These are phyloP conservation scores for Drosophila micromelanica DNA, from an alignment of 1,140 invertebrate species.

Conservation along the genomic window DNA sequence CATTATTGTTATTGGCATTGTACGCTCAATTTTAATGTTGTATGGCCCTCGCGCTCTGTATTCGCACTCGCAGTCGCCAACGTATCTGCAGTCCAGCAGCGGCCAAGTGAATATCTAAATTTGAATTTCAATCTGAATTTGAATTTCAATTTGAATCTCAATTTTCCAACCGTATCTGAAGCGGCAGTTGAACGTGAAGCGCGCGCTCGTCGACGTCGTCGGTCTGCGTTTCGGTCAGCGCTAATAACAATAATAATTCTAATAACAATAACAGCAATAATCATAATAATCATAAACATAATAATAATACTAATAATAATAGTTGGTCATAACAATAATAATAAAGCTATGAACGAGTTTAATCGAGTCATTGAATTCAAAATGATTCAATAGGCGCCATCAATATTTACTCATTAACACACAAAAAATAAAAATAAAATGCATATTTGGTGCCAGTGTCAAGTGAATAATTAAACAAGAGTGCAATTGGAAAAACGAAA, in stretches of 20 bases:
- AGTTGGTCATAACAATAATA: slow-evolving; percentile 62
- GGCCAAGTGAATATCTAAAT: slow-evolving; percentile 31
- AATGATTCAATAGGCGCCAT: slow-evolving; percentile 49
- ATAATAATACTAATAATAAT: slow-evolving; percentile 63
- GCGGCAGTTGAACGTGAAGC: slow-evolving; percentile 52
- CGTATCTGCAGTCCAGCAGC: slow-evolving; percentile 42
- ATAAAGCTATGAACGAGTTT: slow-evolving; percentile 37
- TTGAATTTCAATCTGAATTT: slow-evolving; percentile 22
- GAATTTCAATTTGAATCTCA: slow-evolving; percentile 30
- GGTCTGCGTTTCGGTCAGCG: slow-evolving; percentile 55
- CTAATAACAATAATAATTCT: slow-evolving; percentile 56
- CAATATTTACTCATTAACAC: slow-evolving; percentile 28
- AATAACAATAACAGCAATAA: slow-evolving; percentile 48
- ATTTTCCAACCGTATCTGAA: slow-evolving; percentile 16
- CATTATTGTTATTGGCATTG: slow-evolving; percentile 83
- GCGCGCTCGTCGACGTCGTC: slow-evolving; percentile 59
- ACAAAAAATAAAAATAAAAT: slow-evolving; percentile 5
- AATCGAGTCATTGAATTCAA: slow-evolving; percentile 26
- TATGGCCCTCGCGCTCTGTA: slow-evolving; percentile 50
- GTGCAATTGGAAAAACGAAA: slow-evolving; percentile 67
- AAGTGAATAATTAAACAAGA: slow-evolving; percentile 61
- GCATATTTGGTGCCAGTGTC: slow-evolving; percentile 38
- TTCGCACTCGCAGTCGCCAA: slow-evolving; percentile 22
- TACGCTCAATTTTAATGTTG: slow-evolving; percentile 57
- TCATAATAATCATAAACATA: slow-evolving; percentile 55